Evolutionary conservation across 2,888 invertebrate species (phyloP), one percentile per base, ranked within the genome.

Genomic region (Sthenelais limicola): DNA sequence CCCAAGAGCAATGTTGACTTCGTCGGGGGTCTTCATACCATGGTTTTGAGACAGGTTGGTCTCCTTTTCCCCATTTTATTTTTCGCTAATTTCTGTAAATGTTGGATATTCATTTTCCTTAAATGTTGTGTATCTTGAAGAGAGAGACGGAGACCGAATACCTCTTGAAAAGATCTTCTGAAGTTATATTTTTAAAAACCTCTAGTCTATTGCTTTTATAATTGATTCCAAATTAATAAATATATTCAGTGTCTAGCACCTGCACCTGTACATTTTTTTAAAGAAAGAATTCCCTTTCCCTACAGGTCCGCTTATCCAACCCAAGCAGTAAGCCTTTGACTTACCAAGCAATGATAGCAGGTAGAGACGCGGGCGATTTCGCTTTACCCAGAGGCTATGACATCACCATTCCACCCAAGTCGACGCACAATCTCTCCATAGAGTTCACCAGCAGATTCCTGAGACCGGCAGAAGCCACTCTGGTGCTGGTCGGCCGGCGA

Each of bases 271-370:
- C n/a, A n/a, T n/a, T n/a, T n/a, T n/a, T n/a, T n/a, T n/a, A n/a
- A n/a, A n/a, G n/a, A n/a, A n/a, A n/a, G n/a, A n/a, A n/a, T n/a
- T n/a, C n/a, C n/a, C n/a, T n/a, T n/a, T n/a, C n/a, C n/a, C 49
- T 71, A n/a, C 79, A 88, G 86, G 83, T 88, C 32, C 84, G 84
- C 70, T 73, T 88, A 48, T 83, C 79, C 69, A 88, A 88, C 78
- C 85, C 88, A 3, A 86, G 84, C 75, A 75, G 76, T 28, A 86
- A 87, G 75, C 80, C 86, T 1, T 78, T 88, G 58, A 78, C 80
- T n/a, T 88, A 88, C 79, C 79, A 83, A 33, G 82, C 85, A 0
- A 73, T 85, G 56, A 68, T 88, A 21, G 84, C 86, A 18, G 88
- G 88, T 1, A 78, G 74, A 7, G 87, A 87, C 77, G 82, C 86